Percentiles rank a stretch among this genome's conserved stretches.
phyloP scores from a whole-genome alignment of 2,113 vertebrate genomes.

The Peromyscus californicus region DNA sequence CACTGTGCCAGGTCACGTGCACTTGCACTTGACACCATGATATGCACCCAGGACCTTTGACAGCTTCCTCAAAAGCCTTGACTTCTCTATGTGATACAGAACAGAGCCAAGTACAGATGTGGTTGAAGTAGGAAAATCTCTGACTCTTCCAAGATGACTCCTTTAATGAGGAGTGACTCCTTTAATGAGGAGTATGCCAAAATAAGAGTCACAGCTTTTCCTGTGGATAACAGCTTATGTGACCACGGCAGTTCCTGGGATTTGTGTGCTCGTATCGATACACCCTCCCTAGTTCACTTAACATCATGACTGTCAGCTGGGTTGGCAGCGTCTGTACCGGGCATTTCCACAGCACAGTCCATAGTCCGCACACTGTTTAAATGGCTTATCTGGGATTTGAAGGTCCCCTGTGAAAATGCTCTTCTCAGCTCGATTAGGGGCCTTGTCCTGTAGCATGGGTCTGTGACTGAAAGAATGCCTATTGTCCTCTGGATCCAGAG shows the following conservation, averaged over 20 bases:
- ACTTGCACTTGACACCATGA: not conserved
- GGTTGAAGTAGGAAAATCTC: not conserved
- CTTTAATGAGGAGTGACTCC: not conserved
- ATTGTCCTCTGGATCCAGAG: not conserved
- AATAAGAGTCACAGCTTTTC: not conserved
- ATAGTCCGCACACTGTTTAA: not conserved
- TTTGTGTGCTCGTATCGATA: not conserved
- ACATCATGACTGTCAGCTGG: not conserved
- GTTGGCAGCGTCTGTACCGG: not conserved
- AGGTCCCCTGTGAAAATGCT: not conserved
- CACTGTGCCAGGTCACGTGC: fast-evolving
- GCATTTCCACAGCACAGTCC: not conserved
- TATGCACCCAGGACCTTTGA: not conserved
- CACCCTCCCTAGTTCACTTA: not conserved
- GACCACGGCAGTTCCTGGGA: not conserved
- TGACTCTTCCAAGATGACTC: not conserved
- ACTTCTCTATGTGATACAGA: not conserved
- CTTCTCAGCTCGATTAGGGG: not conserved
- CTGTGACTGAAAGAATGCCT: not conserved
- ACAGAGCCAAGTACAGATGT: not conserved
- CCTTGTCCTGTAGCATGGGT: not conserved
- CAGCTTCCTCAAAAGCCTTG: not conserved
- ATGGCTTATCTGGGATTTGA: not conserved
- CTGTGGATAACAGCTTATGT: not conserved
- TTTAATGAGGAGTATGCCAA: not conserved